A percentile compares a stretch with the other conserved stretches of the same genome.
Evolutionary conservation across 2,888 invertebrate genomes (phyloP).

Genomic region (Dasypogon diadema): DNA sequence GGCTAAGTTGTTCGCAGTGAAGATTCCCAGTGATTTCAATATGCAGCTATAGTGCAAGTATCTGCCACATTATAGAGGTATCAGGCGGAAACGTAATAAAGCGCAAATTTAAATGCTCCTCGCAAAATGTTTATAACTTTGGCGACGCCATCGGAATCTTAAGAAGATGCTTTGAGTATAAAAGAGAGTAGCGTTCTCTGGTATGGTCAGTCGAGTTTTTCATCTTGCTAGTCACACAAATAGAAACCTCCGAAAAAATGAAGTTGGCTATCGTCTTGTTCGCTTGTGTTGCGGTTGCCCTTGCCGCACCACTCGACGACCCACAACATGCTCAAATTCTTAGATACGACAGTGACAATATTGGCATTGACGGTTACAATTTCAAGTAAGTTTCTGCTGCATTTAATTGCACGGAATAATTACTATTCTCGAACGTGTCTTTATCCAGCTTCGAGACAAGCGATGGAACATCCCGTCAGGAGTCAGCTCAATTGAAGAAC

Average conservation of each 20-base stretch:
- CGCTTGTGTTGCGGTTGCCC: constrained; percentile 55
- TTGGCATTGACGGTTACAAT: constrained; percentile 73
- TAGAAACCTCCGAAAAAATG: constrained; percentile 57
- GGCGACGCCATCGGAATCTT: constrained; percentile 20
- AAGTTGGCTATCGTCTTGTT: constrained; percentile 59
- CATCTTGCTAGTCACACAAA: neutral
- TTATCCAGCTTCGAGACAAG: constrained; percentile 73
- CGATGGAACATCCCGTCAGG: constrained; percentile 74
- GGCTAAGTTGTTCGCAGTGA: neutral
- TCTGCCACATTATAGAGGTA: neutral
- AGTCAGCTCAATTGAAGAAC: constrained; percentile 74
- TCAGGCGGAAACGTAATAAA: constrained; percentile 13
- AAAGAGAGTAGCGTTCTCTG: constrained; percentile 19
- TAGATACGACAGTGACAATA: constrained; percentile 71
- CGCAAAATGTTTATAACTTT: constrained; percentile 2
- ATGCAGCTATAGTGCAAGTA: constrained; percentile 1
- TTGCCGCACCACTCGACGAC: constrained; percentile 59
- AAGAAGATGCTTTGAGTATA: constrained; percentile 23
- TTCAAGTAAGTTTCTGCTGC: constrained; percentile 71
- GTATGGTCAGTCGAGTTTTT: constrained; percentile 18
- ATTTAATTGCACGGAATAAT: neutral
- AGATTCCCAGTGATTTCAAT: neutral
- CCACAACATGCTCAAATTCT: constrained; percentile 70
- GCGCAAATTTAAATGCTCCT: constrained; percentile 7
- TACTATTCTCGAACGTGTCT: neutral